Evolutionary conservation across 1,140 invertebrate species (phyloP), one percentile per base, ranked within the genome.

Genomic region (Conopomorpha cramerella): DNA sequence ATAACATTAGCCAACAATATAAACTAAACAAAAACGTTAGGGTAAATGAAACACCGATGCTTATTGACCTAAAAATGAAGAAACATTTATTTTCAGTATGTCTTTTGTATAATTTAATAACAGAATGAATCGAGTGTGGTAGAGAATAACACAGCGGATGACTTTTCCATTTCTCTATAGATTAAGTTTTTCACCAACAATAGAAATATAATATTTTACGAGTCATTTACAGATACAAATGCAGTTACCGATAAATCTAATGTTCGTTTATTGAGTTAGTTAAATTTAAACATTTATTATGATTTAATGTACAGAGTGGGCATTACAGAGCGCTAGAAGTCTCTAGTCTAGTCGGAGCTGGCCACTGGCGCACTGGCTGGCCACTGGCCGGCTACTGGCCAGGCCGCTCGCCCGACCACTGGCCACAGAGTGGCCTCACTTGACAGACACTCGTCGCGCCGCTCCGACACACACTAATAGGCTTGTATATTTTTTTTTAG

Each of bases 41-140:
- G 30, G 40, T 38, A 71, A 77, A 74, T 73, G 51, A 76, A 78
- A 76, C 70, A 73, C 61, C 43, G 59, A 71, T 76, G 54, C 53
- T 73, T 79, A 77, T 81, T 83, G 82, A 84, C 82, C 82, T 84
- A 84, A 84, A 84, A 84, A 84, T 84, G 82, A 84, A 82, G 81
- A 83, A 84, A 84, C 82, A 84, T 84, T 84, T 84, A 83, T 84
- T 84, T 76, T 78, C 70, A 63, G 74, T 78, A 79, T 80, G 77
- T 80, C 78, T 79, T 79, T 80, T 79, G 74, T 79, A 78, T 74
- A 77, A 77, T 77, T 77, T 65, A 72, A 72, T 77, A 78, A 78
- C 72, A 77, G 74, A 79, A 78, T 76, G 70, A 77, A 70, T 76
- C 52, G 65, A 77, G 73, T 59, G 63, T 64, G 59, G 59, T 61